Conservation (phyloP, 2,888 invertebrate genomes). For the Philaethria dido region DNA sequence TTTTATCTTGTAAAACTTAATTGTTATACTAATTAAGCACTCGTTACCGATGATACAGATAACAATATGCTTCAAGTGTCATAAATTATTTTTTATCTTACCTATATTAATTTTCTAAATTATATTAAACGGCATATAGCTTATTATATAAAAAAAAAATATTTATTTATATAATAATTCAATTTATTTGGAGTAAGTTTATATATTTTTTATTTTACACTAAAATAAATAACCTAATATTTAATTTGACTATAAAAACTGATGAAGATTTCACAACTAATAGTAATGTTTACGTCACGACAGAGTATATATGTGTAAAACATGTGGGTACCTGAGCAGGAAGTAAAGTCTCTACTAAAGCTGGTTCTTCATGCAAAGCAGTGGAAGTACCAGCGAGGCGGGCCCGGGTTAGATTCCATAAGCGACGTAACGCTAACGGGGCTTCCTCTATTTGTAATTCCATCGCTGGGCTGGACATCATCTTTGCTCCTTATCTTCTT, state of each 20-base stretch:
- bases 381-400: conserved; percentile 77
- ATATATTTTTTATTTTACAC: too few species aligned
- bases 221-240: too few species aligned
- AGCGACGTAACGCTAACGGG: conserved; percentile 76
- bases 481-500: conserved; percentile 50
- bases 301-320: neutral
- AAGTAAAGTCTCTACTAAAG: conserved; percentile 71
- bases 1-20: neutral
- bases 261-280: too few species aligned
- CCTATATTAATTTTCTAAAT: neutral
- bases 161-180: too few species aligned
- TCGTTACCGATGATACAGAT: neutral
- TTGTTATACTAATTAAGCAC: conserved; percentile 9
- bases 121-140: too few species aligned
- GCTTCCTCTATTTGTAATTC: conserved; percentile 84
- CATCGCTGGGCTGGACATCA: conserved; percentile 77
- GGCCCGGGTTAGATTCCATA: conserved; percentile 80
- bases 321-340: conserved; percentile 69
- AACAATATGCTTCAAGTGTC: neutral
- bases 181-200: too few species aligned
- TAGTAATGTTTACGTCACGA: neutral
- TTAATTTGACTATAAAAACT: too few species aligned
- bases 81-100: neutral
- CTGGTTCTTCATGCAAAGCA: conserved; percentile 68
- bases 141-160: too few species aligned